phyloP scores from a whole-genome alignment of 2,797 vertebrate species.

The Melanotaenia nigrans region DNA sequence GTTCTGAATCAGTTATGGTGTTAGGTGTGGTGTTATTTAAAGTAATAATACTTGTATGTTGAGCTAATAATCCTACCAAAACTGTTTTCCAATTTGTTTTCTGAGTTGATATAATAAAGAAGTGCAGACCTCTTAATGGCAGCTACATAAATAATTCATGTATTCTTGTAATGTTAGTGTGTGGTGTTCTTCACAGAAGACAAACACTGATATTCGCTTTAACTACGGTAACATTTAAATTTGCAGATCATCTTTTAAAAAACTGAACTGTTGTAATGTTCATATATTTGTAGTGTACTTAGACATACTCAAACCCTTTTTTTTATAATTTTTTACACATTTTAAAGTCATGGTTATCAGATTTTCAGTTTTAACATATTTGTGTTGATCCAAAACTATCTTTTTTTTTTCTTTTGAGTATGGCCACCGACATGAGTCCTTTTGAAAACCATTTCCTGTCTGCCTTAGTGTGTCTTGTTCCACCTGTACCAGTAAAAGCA shows the following conservation, averaged over 20 bases:
- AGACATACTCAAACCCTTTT: background rate
- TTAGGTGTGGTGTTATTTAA: background rate
- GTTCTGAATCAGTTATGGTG: slow-evolving; percentile 11
- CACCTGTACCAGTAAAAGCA: slow-evolving; percentile 66
- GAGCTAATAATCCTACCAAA: slow-evolving; percentile 5
- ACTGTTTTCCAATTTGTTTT: background rate
- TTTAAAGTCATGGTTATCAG: slow-evolving; percentile 21
- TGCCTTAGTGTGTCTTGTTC: slow-evolving; percentile 60
- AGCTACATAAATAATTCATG: slow-evolving; percentile 54
- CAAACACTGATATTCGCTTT: background rate
- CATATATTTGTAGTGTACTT: background rate
- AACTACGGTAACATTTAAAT: background rate
- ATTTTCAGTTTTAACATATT: slow-evolving; percentile 28
- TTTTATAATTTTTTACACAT: slow-evolving; percentile 49
- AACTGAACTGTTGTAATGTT: background rate
- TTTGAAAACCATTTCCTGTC: slow-evolving; percentile 47
- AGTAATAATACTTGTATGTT: slow-evolving; percentile 12
- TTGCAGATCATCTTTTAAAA: background rate
- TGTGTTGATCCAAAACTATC: background rate
- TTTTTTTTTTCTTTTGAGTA: slow-evolving; percentile 17
- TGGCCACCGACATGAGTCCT: slow-evolving; percentile 11
- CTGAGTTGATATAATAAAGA: slow-evolving; percentile 24
- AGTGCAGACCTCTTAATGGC: slow-evolving; percentile 39
- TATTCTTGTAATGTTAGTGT: slow-evolving; percentile 25
- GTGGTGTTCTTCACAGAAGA: slow-evolving; percentile 26